Percentiles rank a stretch among this genome's conserved stretches.
Conservation (phyloP, 2,113 vertebrate genomes). For the Mesoclemmys tuberculata region DNA sequence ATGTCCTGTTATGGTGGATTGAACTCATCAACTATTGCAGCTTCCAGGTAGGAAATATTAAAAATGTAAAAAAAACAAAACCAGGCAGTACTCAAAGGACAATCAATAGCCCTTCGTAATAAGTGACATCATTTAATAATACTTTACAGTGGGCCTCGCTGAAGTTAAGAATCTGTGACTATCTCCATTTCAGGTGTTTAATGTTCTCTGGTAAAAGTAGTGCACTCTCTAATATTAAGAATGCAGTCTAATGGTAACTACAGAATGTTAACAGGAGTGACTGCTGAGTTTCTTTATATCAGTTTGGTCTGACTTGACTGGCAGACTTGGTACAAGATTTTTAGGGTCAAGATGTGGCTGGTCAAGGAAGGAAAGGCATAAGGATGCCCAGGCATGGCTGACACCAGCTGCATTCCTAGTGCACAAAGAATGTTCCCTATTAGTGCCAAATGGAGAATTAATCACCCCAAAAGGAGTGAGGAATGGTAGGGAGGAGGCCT, state of each 20-base stretch:
- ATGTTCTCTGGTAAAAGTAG: background rate
- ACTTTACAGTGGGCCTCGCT: background rate
- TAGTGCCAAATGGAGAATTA: background rate
- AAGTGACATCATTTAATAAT: background rate
- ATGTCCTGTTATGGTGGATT: slow-evolving; percentile 89
- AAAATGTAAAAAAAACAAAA: background rate
- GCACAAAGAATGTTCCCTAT: background rate
- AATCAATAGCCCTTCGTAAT: background rate
- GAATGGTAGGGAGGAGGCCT: background rate
- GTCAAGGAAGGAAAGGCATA: background rate
- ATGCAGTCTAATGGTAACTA: background rate
- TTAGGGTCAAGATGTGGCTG: background rate
- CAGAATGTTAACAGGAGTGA: background rate
- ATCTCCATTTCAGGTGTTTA: background rate
- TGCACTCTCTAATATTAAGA: background rate
- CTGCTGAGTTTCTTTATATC: background rate
- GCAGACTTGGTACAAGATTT: background rate
- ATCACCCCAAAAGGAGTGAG: background rate
- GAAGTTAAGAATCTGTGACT: background rate
- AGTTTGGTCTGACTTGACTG: background rate
- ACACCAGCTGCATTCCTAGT: background rate
- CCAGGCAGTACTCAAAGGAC: background rate
- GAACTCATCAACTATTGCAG: slow-evolving; percentile 86
- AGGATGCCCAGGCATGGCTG: background rate
- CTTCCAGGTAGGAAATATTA: slow-evolving; percentile 78